A percentile compares a stretch with the other conserved stretches of the same genome.
phyloP scores from a whole-genome alignment of 2,113 vertebrate species.

The Vulpes vulpes region DNA sequence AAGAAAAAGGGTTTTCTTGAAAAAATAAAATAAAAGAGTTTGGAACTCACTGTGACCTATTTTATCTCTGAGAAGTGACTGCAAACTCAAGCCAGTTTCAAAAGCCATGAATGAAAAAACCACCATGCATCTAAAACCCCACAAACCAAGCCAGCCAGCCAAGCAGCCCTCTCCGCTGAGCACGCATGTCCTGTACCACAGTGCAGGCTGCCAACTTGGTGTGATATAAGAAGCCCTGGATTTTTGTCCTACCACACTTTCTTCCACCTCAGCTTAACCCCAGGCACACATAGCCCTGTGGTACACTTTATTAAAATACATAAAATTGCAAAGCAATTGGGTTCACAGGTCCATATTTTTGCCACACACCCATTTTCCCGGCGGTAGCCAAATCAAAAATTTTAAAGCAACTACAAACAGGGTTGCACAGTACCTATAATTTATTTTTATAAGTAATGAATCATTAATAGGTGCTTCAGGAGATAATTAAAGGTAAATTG shows the following conservation, averaged over 20 bases:
- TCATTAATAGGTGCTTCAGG: constrained; percentile 73
- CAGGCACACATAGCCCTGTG: background rate
- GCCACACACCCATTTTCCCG: background rate
- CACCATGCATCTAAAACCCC: background rate
- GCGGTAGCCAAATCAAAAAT: constrained; percentile 23
- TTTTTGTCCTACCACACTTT: background rate
- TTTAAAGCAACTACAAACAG: constrained; percentile 41
- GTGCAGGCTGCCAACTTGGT: accelerated
- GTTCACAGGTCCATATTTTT: background rate
- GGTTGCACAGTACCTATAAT: background rate
- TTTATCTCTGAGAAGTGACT: background rate
- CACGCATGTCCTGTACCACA: accelerated
- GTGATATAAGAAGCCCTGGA: background rate
- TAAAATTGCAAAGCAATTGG: constrained; percentile 47
- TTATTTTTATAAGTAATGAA: constrained; percentile 72
- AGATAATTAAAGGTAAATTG: constrained; percentile 70
- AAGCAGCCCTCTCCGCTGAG: background rate
- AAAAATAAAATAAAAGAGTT: background rate
- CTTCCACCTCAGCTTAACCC: background rate
- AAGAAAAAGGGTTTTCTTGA: background rate
- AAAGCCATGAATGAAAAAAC: background rate
- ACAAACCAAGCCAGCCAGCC: background rate
- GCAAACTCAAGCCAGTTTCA: background rate
- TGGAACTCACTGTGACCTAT: background rate
- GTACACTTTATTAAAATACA: constrained; percentile 10